A percentile compares a stretch with the other conserved stretches of the same genome.
phyloP scores from a whole-genome alignment of 2,113 vertebrate genomes.

The Mustela nigripes region DNA sequence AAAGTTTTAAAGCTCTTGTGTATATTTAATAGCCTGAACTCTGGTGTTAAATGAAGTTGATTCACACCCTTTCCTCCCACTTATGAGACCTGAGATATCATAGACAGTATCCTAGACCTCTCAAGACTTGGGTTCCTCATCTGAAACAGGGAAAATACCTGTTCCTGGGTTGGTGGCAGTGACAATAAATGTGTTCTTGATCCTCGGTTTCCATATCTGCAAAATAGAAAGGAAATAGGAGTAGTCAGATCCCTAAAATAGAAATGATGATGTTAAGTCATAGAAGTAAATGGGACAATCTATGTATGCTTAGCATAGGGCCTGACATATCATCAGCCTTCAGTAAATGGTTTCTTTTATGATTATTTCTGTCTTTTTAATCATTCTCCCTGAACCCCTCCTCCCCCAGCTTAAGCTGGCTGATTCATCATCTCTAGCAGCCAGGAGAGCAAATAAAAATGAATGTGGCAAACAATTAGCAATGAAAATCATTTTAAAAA shows the following conservation, averaged over 20 bases:
- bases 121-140: neutral
- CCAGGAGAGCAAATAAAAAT: neutral
- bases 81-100: neutral
- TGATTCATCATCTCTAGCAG: neutral
- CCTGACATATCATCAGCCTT: neutral
- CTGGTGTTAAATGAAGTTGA: neutral
- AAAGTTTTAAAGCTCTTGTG: neutral
- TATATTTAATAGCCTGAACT: neutral
- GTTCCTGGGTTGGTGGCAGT: neutral
- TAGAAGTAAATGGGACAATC: neutral
- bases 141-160: neutral
- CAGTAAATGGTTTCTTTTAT: neutral
- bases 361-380: conserved; percentile 38
- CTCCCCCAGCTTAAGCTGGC: neutral
- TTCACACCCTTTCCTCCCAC: neutral
- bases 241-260: neutral
- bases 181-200: neutral
- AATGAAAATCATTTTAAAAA: neutral
- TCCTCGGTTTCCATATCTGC: neutral
- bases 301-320: too few species aligned
- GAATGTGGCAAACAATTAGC: neutral
- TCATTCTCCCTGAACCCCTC: neutral
- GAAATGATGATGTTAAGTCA: neutral
- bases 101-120: neutral
- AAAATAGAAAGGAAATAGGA: neutral